Base-by-base conservation (phyloP, 2,888 invertebrate species). In the Tortrix viridana region DNA sequence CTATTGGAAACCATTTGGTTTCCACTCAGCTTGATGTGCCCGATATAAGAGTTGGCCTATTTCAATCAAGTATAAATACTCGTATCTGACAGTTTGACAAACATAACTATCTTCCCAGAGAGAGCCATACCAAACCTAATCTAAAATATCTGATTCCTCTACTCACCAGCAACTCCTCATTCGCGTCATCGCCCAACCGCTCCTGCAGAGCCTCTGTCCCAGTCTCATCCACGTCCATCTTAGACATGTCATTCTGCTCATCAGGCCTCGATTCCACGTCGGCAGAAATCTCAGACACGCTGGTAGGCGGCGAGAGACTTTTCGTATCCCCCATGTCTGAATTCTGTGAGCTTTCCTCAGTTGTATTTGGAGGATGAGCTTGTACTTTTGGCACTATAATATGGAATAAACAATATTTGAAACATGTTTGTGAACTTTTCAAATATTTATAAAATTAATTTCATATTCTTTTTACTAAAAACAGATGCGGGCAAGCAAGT, bases 271-370 rank as follows among this genome's bases (percentile, higher is more conserved):
- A 43, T 55, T 85, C 86, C n/a, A 73, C 67, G 37, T 86, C 85
- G 0, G 76, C 77, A 0, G 85, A 86, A 1, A 80, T 72, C 62
- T 91, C 90, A 0, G 88, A 85, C 19, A 82, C 72, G 55, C 86
- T 88, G 0, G 84, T 86, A 0, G 82, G 86, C 0, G 89, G 90
- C 0, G 89, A 89, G 0, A 84, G 65, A 62, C 87, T 89, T 62
- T 90, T 91, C 0, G 80, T 76, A 20, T 89, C 88, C 1, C 77
- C 81, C 73, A 85, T 74, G 55, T 90, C 90, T 0, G 88, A 89
- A 66, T 86, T 88, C 56, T 87, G 89, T 1, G 90, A 90, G 66
- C 82, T 89, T 1, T 91, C 91, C 53, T 89, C 88, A 0, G 80
- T 82, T 4, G 77, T 82, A 49, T 77, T 84, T 1, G 86, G 86